Conservation (phyloP, 2,113 vertebrate genomes). For the Nycticryphes semicollaris region DNA sequence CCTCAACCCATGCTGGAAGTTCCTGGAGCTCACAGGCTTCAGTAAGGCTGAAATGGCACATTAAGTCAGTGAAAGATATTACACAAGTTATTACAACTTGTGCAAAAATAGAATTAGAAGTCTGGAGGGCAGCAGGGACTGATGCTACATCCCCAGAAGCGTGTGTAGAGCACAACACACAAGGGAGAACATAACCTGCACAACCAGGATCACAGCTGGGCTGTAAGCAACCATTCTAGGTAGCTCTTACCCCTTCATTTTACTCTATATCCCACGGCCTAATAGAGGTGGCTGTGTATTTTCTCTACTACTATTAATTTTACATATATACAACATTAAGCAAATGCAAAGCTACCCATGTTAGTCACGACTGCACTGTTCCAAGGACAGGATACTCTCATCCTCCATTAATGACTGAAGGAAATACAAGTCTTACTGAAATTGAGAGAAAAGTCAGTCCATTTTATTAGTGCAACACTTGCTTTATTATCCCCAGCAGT, state of each 20-base stretch:
- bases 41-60: background rate
- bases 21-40: background rate
- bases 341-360: background rate
- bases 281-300: background rate
- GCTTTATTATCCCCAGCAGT: background rate
- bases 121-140: background rate
- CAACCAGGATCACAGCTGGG: background rate
- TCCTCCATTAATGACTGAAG: background rate
- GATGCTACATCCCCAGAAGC: background rate
- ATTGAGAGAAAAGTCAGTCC: background rate
- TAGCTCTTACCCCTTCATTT: background rate
- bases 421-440: fast-evolving
- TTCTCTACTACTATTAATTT: background rate
- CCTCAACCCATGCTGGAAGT: background rate
- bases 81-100: background rate
- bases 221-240: background rate
- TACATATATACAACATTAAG: background rate
- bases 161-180: background rate
- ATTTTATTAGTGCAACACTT: background rate
- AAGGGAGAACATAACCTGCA: background rate
- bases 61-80: background rate
- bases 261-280: background rate
- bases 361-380: fast-evolving
- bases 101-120: background rate
- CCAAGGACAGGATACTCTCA: background rate